These are phyloP conservation scores for Drosophila maculinotata DNA, from an alignment of 2,888 invertebrate species.

Conservation along the genomic window DNA sequence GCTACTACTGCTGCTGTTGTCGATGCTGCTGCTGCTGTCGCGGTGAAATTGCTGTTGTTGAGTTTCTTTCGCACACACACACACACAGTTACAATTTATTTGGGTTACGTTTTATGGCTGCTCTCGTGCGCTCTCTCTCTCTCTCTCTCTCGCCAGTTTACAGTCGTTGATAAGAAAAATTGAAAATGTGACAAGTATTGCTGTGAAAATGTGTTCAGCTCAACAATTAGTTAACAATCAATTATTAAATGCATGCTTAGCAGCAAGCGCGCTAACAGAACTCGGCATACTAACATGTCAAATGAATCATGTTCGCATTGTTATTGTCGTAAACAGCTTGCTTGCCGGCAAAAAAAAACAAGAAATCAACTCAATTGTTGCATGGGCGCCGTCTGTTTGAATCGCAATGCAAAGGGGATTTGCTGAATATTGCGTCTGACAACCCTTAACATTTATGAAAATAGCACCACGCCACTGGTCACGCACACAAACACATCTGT, in stretches of 20 bases:
- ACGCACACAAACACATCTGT: slow-evolving; percentile 27
- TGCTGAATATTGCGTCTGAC: not conserved
- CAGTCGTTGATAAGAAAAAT: slow-evolving; percentile 35
- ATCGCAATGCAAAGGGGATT: slow-evolving; percentile 5
- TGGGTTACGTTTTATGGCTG: slow-evolving; percentile 36
- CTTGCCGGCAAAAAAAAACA: slow-evolving; percentile 53
- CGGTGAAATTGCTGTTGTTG: slow-evolving; percentile 55
- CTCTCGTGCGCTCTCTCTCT: slow-evolving; percentile 18
- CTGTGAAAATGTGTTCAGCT: slow-evolving; percentile 1
- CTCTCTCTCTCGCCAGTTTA: slow-evolving; percentile 20
- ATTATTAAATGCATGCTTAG: not conserved
- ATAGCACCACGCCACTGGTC: slow-evolving; percentile 45
- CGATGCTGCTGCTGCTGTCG: slow-evolving; percentile 48
- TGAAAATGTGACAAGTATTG: slow-evolving; percentile 6
- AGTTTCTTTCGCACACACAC: slow-evolving; percentile 23
- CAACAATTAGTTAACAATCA: not conserved
- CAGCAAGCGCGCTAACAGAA: not conserved
- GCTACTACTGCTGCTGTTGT: slow-evolving; percentile 35
- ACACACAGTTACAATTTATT: slow-evolving; percentile 35
- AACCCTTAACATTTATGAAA: slow-evolving; percentile 10
- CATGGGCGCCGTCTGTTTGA: slow-evolving; percentile 30
- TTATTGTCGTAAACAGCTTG: slow-evolving; percentile 36
- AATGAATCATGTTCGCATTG: slow-evolving; percentile 15
- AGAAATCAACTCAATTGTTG: slow-evolving; percentile 18
- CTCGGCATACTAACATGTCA: not conserved